Conservation (phyloP, 2,113 vertebrate genomes). For the Planiliza haematocheilus region DNA sequence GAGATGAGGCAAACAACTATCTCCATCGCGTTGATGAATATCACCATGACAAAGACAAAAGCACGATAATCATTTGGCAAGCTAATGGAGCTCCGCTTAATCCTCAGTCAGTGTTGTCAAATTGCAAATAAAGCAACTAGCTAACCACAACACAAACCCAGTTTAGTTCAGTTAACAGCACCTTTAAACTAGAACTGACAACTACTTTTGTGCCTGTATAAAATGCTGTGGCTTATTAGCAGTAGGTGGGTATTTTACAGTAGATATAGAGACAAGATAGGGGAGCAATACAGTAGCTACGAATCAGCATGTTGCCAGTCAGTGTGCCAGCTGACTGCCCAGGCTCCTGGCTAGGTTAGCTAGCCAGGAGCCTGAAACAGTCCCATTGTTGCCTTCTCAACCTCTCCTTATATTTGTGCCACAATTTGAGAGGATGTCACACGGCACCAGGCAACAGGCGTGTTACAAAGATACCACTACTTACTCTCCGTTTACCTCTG, state of each 20-base stretch:
- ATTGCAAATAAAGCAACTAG: slow-evolving; percentile 40
- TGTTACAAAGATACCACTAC: slow-evolving; percentile 63
- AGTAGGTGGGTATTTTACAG: background rate
- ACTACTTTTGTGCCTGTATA: background rate
- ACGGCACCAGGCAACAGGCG: background rate
- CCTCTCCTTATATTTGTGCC: slow-evolving; percentile 52
- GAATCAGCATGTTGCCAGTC: slow-evolving; percentile 59
- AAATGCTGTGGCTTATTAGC: background rate
- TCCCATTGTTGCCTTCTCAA: slow-evolving; percentile 85
- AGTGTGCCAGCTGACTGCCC: slow-evolving; percentile 72
- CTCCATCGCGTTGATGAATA: background rate
- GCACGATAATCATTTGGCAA: slow-evolving; percentile 17
- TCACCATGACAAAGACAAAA: background rate
- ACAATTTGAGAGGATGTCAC: slow-evolving; percentile 38
- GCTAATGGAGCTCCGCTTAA: background rate
- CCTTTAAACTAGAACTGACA: background rate
- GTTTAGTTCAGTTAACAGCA: slow-evolving; percentile 33
- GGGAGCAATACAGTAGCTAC: slow-evolving; percentile 25
- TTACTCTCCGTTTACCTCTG: slow-evolving; percentile 82
- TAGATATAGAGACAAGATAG: background rate
- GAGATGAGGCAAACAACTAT: slow-evolving; percentile 3
- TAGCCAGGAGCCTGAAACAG: slow-evolving; percentile 72
- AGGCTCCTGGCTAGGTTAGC: slow-evolving; percentile 74
- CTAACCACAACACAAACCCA: slow-evolving; percentile 36
- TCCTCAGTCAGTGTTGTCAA: slow-evolving; percentile 38